Evolutionary conservation across 1,140 invertebrate genomes (phyloP).

Genomic region (Diachasma alloeum): DNA sequence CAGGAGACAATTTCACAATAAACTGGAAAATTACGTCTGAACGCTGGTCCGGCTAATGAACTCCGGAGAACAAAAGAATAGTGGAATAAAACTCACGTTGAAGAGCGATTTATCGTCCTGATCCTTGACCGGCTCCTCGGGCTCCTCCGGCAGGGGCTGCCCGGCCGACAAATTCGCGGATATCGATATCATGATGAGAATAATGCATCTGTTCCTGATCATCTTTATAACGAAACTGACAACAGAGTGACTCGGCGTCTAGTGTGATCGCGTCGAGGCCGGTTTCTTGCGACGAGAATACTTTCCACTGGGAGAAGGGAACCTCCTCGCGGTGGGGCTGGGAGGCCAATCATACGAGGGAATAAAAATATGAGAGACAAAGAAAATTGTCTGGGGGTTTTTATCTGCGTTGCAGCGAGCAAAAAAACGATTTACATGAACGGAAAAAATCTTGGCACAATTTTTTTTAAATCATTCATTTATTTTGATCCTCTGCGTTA

Average conservation of each 20-base stretch:
- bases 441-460: not conserved
- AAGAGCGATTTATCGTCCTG: not conserved
- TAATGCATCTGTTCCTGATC: conserved; percentile 10
- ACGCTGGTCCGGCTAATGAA: not conserved
- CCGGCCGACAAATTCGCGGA: not conserved
- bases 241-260: conserved; percentile 27
- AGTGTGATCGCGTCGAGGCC: conserved; percentile 7
- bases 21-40: not conserved
- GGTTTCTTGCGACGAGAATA: conserved; percentile 16
- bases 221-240: conserved; percentile 27
- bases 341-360: not conserved
- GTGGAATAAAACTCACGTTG: conserved; percentile 15
- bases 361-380: not conserved
- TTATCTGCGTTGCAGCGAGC: not conserved
- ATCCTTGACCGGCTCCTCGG: not conserved
- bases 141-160: not conserved
- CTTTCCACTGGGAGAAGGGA: conserved; percentile 19
- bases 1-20: not conserved
- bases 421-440: not conserved
- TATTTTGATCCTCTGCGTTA: too few relatives aligned
- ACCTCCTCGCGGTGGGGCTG: not conserved
- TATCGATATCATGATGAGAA: conserved; percentile 5
- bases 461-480: too few relatives aligned
- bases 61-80: not conserved
- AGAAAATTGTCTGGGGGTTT: not conserved